Evolutionary conservation across 2,113 vertebrate genomes (phyloP), one percentile per base, ranked within the genome.

Genomic region (Esox niger): DNA sequence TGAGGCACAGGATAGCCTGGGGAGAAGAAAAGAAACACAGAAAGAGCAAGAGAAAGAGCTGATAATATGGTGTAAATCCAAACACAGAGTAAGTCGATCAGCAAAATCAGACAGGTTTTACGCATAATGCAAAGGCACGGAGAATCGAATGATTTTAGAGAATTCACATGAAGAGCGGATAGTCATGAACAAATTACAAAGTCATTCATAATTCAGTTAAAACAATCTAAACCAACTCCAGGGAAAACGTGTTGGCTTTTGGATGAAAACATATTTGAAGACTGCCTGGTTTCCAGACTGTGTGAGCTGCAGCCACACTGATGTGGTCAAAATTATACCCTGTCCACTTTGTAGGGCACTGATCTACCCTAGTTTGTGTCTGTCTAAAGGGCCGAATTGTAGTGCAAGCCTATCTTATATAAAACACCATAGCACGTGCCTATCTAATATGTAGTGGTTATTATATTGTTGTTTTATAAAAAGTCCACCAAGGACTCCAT

Each of bases 51-150:
- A n/a, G 68, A 71, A 63, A 68, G 52, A 67, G 72, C 17, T 63
- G 63, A 68, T 55, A 75, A 62, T 78, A 78, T 59, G 67, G 72
- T 64, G 79, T 25, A 29, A 29, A 58, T 52, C 17, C 5, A 27
- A 29, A 15, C 2, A 58, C 23, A 58, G 56, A 6, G 23, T 6
- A 6, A 29, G 30, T 21, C 58, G 31, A 32, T 61, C 10, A n/a
- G n/a, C n/a, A 61, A 33, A 35, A 61, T 21, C 17, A 21, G 31
- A 20, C 10, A 7, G 6, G 31, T 20, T 33, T 61, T 33, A 61
- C 32, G 10, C 17, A 61, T 21, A 67, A 43, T 25, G 17, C 20
- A 17, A 64, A 64, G 62, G 35, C 38, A 20, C 27, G 15, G 25
- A 47, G 62, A 15, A 46, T 17, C 13, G 13, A 10, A 35, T 64